These are phyloP conservation scores for Siniperca undulata DNA, from an alignment of 2,797 vertebrate genomes.

Conservation along the genomic window DNA sequence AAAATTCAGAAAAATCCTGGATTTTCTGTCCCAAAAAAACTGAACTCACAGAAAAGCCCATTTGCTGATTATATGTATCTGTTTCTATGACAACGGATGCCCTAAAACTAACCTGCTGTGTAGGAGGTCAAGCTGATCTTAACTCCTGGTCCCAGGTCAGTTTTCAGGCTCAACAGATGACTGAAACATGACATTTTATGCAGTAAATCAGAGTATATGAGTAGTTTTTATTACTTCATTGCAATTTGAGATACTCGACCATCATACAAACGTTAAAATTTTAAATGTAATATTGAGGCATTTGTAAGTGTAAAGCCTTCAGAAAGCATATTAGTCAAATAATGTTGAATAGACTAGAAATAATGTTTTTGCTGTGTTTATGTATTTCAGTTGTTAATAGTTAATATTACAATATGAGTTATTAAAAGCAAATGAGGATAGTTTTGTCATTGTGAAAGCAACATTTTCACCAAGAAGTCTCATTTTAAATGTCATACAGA, in stretches of 20 bases:
- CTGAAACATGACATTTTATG: neutral
- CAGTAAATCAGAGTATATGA: neutral
- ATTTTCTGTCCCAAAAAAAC: neutral
- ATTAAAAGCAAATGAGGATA: neutral
- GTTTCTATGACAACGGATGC: neutral
- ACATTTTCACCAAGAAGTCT: no score
- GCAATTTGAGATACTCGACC: neutral
- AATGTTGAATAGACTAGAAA: neutral
- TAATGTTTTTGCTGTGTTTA: neutral
- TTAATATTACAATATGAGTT: neutral
- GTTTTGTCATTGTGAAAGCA: neutral
- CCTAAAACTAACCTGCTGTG: neutral
- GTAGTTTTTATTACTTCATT: neutral
- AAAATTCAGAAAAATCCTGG: neutral
- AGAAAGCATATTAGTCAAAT: neutral
- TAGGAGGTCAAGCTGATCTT: neutral
- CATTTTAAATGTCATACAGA: neutral
- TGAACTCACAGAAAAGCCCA: neutral
- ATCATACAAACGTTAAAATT: neutral
- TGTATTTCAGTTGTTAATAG: neutral
- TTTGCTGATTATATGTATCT: neutral
- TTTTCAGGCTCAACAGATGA: constrained; percentile 1
- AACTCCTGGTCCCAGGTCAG: constrained; percentile 3
- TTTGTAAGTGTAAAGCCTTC: neutral
- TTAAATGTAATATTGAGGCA: neutral